Evolutionary conservation across 1,140 invertebrate genomes (phyloP).

Genomic region (Trialeurodes vaporariorum): DNA sequence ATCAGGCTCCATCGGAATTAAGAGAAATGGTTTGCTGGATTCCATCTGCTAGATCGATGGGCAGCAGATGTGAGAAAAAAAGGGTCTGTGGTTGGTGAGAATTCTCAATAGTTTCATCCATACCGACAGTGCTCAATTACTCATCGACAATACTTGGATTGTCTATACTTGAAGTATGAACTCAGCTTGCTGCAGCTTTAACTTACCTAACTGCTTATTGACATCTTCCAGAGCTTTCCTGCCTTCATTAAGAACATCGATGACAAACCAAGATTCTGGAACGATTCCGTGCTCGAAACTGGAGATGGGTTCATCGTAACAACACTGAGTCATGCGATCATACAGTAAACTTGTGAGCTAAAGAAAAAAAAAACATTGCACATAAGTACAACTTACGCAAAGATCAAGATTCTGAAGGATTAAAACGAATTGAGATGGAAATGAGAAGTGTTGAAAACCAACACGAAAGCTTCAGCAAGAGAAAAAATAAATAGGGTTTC

Average conservation of each 20-base stretch:
- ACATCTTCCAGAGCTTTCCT: constrained; percentile 67
- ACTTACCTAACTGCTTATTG: constrained; percentile 63
- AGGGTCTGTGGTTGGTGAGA: too few species aligned
- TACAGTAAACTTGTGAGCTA: constrained; percentile 40
- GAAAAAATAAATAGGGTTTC: background rate
- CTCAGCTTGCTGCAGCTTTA: too few species aligned
- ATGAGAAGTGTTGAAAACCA: background rate
- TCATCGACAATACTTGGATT: too few species aligned
- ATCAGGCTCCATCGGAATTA: too few species aligned
- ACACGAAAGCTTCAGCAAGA: background rate
- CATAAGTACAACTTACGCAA: constrained; percentile 9
- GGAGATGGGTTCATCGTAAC: constrained; percentile 52
- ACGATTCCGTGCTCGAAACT: constrained; percentile 58
- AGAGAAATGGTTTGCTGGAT: too few species aligned
- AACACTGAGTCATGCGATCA: constrained; percentile 75
- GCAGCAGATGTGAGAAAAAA: too few species aligned
- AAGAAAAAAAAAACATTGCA: constrained; percentile 13
- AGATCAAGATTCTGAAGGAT: background rate
- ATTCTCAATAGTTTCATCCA: too few species aligned
- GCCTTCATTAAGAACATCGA: constrained; percentile 67
- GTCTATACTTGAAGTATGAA: too few species aligned
- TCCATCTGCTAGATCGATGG: too few species aligned
- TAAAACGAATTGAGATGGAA: background rate
- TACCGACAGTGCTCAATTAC: too few species aligned
- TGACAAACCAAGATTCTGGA: constrained; percentile 63